Evolutionary conservation across 2,113 vertebrate genomes (phyloP).

Genomic region (Pithys albifrons): DNA sequence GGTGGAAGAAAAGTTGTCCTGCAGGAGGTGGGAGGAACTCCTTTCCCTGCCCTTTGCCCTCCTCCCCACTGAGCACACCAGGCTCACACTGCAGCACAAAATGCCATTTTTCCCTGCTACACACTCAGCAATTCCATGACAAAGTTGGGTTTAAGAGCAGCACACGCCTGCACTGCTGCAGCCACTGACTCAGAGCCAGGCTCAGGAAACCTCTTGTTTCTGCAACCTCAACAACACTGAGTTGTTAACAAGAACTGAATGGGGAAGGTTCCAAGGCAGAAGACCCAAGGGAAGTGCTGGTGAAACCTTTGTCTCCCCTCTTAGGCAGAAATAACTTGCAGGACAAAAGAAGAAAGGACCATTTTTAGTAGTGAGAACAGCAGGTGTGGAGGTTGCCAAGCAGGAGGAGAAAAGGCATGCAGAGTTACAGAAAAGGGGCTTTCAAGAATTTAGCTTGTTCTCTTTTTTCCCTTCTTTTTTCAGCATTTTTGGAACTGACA

Average conservation of each 20-base stretch:
- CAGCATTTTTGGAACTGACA: neutral
- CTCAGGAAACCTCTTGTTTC: neutral
- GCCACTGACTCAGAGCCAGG: neutral
- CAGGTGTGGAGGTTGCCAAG: conserved; percentile 45
- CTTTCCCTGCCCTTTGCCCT: neutral
- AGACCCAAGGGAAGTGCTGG: neutral
- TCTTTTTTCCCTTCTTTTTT: neutral
- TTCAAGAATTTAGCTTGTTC: neutral
- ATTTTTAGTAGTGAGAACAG: conserved; percentile 49
- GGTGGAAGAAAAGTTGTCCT: neutral
- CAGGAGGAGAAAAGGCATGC: neutral
- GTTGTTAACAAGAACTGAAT: neutral
- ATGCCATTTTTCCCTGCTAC: neutral
- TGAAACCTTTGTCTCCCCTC: neutral
- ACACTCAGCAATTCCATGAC: neutral
- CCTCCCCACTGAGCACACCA: neutral
- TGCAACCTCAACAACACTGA: neutral
- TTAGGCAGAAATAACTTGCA: neutral
- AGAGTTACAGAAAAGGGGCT: conserved; percentile 13
- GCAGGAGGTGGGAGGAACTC: neutral
- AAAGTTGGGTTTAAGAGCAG: neutral
- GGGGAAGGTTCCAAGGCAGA: neutral
- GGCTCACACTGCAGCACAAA: neutral
- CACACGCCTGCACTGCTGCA: neutral
- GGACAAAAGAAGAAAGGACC: conserved; percentile 23